These are phyloP conservation scores for Pelodytes ibericus DNA, from an alignment of 2,797 vertebrate species.

Conservation along the genomic window DNA sequence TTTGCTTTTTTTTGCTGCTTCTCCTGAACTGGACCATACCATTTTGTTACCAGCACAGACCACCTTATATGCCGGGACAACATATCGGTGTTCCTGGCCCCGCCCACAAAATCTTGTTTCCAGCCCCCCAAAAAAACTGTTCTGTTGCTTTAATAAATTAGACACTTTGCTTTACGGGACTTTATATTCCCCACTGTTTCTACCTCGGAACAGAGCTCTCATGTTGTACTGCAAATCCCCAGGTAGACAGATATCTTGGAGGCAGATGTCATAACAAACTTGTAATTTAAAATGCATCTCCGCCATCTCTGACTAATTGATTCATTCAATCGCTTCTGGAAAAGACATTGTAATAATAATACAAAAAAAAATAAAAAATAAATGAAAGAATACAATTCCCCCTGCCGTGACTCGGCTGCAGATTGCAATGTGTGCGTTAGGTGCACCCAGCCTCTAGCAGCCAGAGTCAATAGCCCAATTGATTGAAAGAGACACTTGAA, in stretches of 20 bases:
- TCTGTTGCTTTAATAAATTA: too few relatives aligned
- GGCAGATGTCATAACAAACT: neutral
- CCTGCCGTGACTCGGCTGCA: neutral
- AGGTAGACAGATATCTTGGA: neutral
- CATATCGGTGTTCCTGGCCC: too few relatives aligned
- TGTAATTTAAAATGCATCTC: neutral
- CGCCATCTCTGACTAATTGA: neutral
- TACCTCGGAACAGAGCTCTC: neutral
- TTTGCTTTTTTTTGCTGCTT: too few relatives aligned
- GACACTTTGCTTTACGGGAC: too few relatives aligned
- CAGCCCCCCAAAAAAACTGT: too few relatives aligned
- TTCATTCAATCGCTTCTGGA: constrained; percentile 1
- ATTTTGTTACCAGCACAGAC: too few relatives aligned
- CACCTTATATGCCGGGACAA: too few relatives aligned
- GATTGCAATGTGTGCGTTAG: neutral
- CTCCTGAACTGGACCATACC: too few relatives aligned
- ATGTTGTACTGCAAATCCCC: neutral
- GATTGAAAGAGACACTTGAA: constrained; percentile 35
- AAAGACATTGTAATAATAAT: neutral
- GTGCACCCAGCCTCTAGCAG: neutral
- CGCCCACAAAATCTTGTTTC: too few relatives aligned
- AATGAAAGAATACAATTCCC: too few relatives aligned
- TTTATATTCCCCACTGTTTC: too few relatives aligned
- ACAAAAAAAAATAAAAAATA: neutral
- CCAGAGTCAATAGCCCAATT: constrained; percentile 28